These are phyloP conservation scores for Psittacula cyanocephala DNA, from an alignment of 2,113 vertebrate genomes.

Conservation along the genomic window DNA sequence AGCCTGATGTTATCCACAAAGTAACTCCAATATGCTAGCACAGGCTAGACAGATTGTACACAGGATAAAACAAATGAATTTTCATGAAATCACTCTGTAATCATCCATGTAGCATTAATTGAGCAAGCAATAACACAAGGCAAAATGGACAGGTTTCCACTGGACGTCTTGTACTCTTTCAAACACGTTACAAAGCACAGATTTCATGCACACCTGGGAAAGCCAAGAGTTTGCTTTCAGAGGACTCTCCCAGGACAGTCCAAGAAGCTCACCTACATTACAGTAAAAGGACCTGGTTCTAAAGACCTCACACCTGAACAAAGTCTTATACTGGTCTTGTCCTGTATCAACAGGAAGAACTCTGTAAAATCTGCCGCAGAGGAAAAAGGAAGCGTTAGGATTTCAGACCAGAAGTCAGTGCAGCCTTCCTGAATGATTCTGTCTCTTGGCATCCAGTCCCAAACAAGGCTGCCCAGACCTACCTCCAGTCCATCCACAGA, in stretches of 20 bases:
- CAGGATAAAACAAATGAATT: neutral
- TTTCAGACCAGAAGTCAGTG: neutral
- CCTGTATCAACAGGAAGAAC: neutral
- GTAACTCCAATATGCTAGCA: neutral
- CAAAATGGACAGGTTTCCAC: neutral
- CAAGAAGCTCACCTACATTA: neutral
- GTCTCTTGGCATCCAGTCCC: neutral
- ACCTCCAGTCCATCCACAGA: conserved; percentile 40
- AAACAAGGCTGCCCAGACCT: neutral
- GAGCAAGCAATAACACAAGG: neutral
- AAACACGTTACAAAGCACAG: neutral
- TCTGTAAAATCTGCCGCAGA: neutral
- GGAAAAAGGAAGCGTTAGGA: neutral
- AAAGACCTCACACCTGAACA: neutral
- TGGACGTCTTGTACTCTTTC: neutral
- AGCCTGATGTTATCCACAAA: conserved; percentile 29
- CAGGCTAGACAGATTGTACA: neutral
- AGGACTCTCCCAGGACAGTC: neutral
- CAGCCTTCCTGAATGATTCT: neutral
- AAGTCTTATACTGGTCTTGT: neutral
- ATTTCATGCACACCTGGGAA: neutral
- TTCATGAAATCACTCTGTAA: neutral
- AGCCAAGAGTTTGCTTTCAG: neutral
- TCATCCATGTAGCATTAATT: neutral
- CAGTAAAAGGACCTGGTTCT: neutral